Evolutionary conservation across 2,113 vertebrate species (phyloP).

Genomic region (Ceyx margarethae): DNA sequence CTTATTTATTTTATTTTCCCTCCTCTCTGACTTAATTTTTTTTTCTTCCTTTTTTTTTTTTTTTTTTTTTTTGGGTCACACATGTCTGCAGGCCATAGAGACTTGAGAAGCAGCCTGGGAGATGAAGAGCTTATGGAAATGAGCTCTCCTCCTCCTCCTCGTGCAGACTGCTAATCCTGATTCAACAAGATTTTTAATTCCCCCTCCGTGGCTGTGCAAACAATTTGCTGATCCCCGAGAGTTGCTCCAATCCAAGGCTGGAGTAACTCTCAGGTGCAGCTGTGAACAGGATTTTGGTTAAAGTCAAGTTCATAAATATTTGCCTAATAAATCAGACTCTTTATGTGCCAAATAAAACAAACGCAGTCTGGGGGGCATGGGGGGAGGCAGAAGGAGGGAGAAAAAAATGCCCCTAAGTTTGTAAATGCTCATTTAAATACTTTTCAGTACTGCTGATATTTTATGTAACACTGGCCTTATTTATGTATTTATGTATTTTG

Average conservation of each 20-base stretch:
- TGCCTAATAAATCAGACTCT: constrained; percentile 61
- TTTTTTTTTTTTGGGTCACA: constrained; percentile 2
- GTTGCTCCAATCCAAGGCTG: constrained; percentile 32
- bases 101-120: constrained; percentile 46
- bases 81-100: constrained; percentile 45
- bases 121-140: constrained; percentile 67
- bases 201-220: constrained; percentile 49
- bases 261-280: constrained; percentile 51
- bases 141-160: constrained; percentile 22
- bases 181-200: constrained; percentile 42
- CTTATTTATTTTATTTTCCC: neutral
- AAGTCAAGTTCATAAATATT: constrained; percentile 68
- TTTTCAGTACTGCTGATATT: constrained; percentile 59
- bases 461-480: constrained; percentile 67
- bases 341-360: constrained; percentile 47
- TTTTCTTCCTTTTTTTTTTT: neutral
- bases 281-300: constrained; percentile 51
- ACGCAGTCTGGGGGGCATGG: neutral
- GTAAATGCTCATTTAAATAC: constrained; percentile 53
- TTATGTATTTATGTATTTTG: constrained; percentile 75
- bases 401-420: constrained; percentile 42
- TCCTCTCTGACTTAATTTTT: neutral
- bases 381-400: neutral
- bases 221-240: constrained; percentile 48
- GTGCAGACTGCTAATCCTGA: constrained; percentile 5